A percentile compares a stretch with the other conserved stretches of the same genome.
Conservation (phyloP, 2,797 vertebrate species). For the Carapus acus region DNA sequence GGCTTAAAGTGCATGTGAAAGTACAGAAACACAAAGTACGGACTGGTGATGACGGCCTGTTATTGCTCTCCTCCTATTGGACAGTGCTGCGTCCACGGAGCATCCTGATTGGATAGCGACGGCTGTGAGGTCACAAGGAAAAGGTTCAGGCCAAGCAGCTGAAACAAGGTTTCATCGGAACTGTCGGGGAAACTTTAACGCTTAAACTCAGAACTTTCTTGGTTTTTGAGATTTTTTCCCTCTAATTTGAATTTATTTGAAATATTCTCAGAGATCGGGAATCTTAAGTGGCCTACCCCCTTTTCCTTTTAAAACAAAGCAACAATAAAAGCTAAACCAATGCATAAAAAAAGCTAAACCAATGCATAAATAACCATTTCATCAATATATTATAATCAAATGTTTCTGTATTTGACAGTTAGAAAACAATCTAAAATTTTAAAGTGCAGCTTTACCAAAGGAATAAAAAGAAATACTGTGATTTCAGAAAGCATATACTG, state of each 20-base stretch:
- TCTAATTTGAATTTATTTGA: background rate
- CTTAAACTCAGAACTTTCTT: background rate
- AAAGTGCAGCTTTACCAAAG: constrained; percentile 70
- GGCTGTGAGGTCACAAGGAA: constrained; percentile 10
- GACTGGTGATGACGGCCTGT: constrained; percentile 1
- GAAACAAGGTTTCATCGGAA: background rate
- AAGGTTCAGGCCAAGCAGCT: background rate
- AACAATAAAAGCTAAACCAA: constrained; percentile 25
- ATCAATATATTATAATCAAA: constrained; percentile 48
- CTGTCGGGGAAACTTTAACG: too few species aligned
- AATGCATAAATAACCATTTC: constrained; percentile 49
- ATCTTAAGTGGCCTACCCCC: background rate
- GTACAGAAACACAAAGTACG: background rate
- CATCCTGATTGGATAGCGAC: constrained; percentile 46
- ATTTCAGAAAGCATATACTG: constrained; percentile 45
- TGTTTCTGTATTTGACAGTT: constrained; percentile 21
- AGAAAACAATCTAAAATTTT: constrained; percentile 54
- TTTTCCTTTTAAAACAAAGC: background rate
- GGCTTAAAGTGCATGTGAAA: background rate
- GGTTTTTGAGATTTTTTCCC: background rate
- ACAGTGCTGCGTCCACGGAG: constrained; percentile 23
- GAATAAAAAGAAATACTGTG: constrained; percentile 62
- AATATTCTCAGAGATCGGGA: background rate
- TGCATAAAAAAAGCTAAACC: constrained; percentile 41
- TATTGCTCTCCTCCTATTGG: constrained; percentile 45